Evolutionary conservation across 2,797 vertebrate genomes (phyloP).

Genomic region (Spondyliosoma cantharus): DNA sequence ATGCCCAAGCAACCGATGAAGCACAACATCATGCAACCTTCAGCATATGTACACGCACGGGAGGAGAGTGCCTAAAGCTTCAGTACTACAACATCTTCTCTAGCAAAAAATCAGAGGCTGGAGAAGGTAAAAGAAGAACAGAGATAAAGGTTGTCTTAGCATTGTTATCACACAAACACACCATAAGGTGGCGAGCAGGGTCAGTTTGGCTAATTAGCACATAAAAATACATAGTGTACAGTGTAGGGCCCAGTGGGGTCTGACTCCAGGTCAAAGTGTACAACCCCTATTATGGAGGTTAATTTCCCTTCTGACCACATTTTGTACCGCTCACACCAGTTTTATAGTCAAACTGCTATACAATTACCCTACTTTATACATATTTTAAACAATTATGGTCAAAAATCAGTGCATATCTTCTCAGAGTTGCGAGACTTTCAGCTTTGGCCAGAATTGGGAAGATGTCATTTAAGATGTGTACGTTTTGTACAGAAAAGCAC

Average conservation of each 20-base stretch:
- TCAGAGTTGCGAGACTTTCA: constrained; percentile 53
- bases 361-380: constrained; percentile 51
- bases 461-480: constrained; percentile 42
- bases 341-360: constrained; percentile 46
- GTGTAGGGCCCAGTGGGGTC: constrained; percentile 23
- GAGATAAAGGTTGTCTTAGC: constrained; percentile 40
- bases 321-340: constrained; percentile 52
- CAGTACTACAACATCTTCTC: constrained; percentile 47
- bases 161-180: constrained; percentile 46
- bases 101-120: constrained; percentile 31
- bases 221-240: constrained; percentile 47
- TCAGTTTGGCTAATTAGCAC: constrained; percentile 67
- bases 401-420: constrained; percentile 65
- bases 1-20: constrained; percentile 31
- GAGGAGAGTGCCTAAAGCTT: constrained; percentile 47
- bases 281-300: constrained; percentile 33
- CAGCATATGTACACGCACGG: constrained; percentile 59
- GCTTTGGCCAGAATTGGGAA: constrained; percentile 71
- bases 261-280: constrained; percentile 23
- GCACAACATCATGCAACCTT: constrained; percentile 42
- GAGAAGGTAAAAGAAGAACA: constrained; percentile 17
- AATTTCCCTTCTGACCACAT: constrained; percentile 42
- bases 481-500: constrained; percentile 56
- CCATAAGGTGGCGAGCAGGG: constrained; percentile 38
- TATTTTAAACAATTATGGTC: constrained; percentile 47